Base-by-base conservation (phyloP, 2,113 vertebrate genomes). In the Nothobranchius kuhntae region DNA sequence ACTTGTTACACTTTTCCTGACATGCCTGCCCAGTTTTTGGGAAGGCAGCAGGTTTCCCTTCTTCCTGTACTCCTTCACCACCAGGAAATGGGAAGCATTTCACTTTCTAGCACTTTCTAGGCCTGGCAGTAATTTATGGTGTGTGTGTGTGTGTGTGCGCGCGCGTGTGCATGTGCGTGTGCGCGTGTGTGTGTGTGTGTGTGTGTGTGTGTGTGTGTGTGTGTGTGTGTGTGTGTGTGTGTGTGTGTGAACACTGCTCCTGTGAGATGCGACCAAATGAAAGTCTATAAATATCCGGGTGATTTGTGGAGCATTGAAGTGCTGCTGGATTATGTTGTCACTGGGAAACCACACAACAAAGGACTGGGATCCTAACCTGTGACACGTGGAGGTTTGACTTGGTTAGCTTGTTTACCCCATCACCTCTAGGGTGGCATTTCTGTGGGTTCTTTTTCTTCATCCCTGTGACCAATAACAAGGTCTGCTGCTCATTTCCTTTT, bases 401-500 rank as follows among this genome's bases (percentile, higher is more conserved):
- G 13, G 0, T 58, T 56, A 15, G 36, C 14, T n/a, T 10, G 4
- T 61, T 48, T 44, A 36, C 10, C 10, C 2, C 13, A 57, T n/a
- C 54, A 21, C 13, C 30, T 24, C 2, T 38, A 40, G 7, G 54
- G 68, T 78, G 82, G 66, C 62, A 60, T 13, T 44, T 68, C 46
- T 38, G 10, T 38, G 24, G 6, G 56, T 65, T 78, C 61, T 65
- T 71, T 73, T 70, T 83, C 72, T 86, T 70, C 54, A 64, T 83
- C 64, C 79, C 62, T 84, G 84, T 89, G 90, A 89, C 81, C 80
- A 68, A 91, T 89, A 88, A 89, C 81, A 80, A 69, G 81, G 83
- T 89, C 87, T 83, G 78, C 75, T 74, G 80, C 83, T 84, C 64
- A 87, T 91, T 83, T 88, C 92, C 92, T 91, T 93, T 92, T 93